Percentiles rank a stretch among this genome's conserved stretches.
These are phyloP conservation scores for Pomacea maculata DNA, from an alignment of 1,140 invertebrate species.

Conservation along the genomic window DNA sequence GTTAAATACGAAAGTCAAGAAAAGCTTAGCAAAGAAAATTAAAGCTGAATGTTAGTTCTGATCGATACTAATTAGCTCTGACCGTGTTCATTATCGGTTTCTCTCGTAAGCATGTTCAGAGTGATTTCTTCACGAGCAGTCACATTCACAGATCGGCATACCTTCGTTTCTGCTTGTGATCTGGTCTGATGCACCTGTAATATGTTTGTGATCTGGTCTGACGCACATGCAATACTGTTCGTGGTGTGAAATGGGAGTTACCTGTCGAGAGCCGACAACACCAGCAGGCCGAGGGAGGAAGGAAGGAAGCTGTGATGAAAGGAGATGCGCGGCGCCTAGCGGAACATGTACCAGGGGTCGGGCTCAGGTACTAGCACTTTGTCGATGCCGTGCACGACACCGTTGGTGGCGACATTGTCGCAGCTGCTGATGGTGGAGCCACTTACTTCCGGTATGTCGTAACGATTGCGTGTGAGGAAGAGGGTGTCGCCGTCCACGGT, in stretches of 20 bases:
- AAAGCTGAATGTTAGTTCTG: too few relatives aligned
- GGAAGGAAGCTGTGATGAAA: too few relatives aligned
- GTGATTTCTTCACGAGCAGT: too few relatives aligned
- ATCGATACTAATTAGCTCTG: too few relatives aligned
- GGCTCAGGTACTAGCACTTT: slow-evolving; percentile 54
- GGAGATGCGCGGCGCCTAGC: background rate
- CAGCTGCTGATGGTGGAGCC: slow-evolving; percentile 35
- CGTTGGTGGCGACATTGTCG: slow-evolving; percentile 70
- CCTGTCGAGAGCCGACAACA: background rate
- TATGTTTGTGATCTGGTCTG: too few relatives aligned
- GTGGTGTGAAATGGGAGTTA: background rate
- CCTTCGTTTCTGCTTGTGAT: too few relatives aligned
- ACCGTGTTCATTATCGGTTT: too few relatives aligned
- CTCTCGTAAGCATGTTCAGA: too few relatives aligned
- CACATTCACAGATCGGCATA: too few relatives aligned
- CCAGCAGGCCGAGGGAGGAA: background rate
- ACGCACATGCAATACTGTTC: background rate
- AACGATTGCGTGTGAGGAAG: slow-evolving; percentile 25
- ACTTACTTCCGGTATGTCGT: slow-evolving; percentile 25
- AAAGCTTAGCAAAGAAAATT: too few relatives aligned
- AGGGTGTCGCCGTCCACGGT: slow-evolving; percentile 25
- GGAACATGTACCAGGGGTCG: slow-evolving; percentile 2
- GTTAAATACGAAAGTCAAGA: too few relatives aligned
- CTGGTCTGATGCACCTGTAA: too few relatives aligned
- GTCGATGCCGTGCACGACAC: slow-evolving; percentile 69